Evolutionary conservation across 2,888 invertebrate species (phyloP).

Genomic region (Pseudococcus longispinus): DNA sequence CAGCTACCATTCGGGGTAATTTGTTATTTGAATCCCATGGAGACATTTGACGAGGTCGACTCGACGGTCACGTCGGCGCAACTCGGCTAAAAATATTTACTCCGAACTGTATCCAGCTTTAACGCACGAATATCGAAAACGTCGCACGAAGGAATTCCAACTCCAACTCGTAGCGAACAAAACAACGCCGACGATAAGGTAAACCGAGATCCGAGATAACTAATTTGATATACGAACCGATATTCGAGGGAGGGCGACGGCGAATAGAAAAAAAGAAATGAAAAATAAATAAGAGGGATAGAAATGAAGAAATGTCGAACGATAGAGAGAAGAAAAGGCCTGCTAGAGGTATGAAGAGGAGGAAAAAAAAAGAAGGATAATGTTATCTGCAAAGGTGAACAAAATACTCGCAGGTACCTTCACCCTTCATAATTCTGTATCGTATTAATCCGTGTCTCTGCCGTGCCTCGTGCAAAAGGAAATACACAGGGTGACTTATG

Average conservation of each 20-base stretch:
- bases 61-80: conserved; percentile 11
- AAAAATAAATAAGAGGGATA: neutral
- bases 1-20: neutral
- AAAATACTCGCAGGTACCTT: neutral
- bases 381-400: neutral
- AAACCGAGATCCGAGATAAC: conserved; percentile 22
- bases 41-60: conserved; percentile 4
- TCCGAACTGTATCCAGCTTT: neutral
- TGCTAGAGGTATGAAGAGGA: neutral
- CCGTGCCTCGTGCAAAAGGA: neutral
- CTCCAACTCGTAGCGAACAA: neutral
- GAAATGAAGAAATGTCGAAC: neutral
- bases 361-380: neutral
- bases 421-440: neutral
- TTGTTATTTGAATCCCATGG: neutral
- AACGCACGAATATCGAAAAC: neutral
- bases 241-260: neutral
- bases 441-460: neutral
- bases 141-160: neutral
- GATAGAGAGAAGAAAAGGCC: neutral
- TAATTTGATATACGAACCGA: conserved; percentile 22
- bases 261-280: neutral
- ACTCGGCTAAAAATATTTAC: neutral
- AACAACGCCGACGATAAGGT: neutral
- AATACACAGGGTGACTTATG: neutral